phyloP scores from a whole-genome alignment of 2,888 invertebrate genomes.

The Venustoraphidia nigricollis region DNA sequence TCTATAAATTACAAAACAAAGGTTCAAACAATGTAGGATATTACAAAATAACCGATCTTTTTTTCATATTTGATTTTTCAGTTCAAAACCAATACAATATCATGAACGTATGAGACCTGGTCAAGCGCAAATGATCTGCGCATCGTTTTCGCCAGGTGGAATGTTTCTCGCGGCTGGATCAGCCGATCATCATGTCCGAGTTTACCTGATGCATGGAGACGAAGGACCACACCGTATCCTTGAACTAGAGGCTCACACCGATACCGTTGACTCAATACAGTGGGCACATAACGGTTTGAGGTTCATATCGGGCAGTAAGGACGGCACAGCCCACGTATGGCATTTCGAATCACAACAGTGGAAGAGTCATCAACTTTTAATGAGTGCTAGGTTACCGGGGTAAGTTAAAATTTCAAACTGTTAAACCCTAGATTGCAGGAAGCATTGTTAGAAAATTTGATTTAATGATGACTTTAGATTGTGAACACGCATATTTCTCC shows the following conservation, averaged over 20 bases:
- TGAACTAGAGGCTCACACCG: conserved; percentile 68
- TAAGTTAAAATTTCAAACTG: conserved; percentile 19
- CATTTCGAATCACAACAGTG: conserved; percentile 80
- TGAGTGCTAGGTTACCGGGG: conserved; percentile 45
- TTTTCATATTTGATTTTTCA: conserved; percentile 24
- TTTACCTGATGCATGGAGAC: conserved; percentile 68
- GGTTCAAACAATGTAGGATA: not conserved
- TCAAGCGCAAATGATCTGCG: conserved; percentile 90
- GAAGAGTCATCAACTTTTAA: conserved; percentile 60
- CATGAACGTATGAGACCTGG: conserved; percentile 87
- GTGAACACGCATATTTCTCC: too few relatives aligned
- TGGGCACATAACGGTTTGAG: conserved; percentile 81
- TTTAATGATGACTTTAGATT: too few relatives aligned
- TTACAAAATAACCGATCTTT: not conserved
- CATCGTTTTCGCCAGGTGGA: conserved; percentile 77
- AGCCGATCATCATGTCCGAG: conserved; percentile 83
- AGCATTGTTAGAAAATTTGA: too few relatives aligned
- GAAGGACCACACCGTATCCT: conserved; percentile 63
- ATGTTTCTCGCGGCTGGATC: conserved; percentile 86
- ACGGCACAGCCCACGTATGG: conserved; percentile 92
- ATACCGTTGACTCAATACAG: conserved; percentile 89
- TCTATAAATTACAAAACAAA: not conserved
- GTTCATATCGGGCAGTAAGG: conserved; percentile 90
- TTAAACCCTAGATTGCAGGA: too few relatives aligned
- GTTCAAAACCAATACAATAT: conserved; percentile 76